Base-by-base conservation (phyloP, 2,888 invertebrate genomes). In the Malthinus seriepunctatus region DNA sequence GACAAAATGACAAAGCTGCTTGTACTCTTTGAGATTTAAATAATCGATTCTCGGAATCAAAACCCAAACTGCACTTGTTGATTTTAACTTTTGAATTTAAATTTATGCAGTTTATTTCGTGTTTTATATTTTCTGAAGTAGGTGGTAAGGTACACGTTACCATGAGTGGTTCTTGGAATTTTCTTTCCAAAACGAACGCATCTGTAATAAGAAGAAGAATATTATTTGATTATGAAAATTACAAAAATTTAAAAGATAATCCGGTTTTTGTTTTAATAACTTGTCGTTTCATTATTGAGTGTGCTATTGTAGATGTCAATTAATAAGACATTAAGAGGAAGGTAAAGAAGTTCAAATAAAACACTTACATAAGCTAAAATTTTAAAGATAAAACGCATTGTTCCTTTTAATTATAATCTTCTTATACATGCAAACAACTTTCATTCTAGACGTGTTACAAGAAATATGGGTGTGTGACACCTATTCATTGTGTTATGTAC, bases 21-120 rank as follows among this genome's bases (percentile, higher is more conserved):
- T 86, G 86, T 62, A 86, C 82, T 63, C 84, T 81, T 62, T 86
- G 83, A 63, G 86, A 85, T 74, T 86, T 83, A 75, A 86, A 85
- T 75, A 86, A 82, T 56, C 84, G 78, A 67, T 83, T 84, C 68
- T 87, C 86, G 60, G 82, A 84, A 64, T 85, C 85, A 71, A 84
- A 85, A 55, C 85, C 85, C 62, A 86, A 82, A 70, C 84, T 82
- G 12, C 86, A 84, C 70, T 85, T 83, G 44, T 83, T 80, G 11
- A 88, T 70, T 72, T 83, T 83, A 51, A 84, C 78, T 67, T 83
- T 81, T 67, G 84, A 83, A 63, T 80, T 69, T 78, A 81, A 68
- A 81, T 81, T 79, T 80, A 82, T 74, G 81, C 78, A 80, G 71
- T 70, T 78, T 78, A 80, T 80, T 81, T 82, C 76, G 76, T 82